phyloP scores from a whole-genome alignment of 2,888 invertebrate species.

The Dascillus cervinus region DNA sequence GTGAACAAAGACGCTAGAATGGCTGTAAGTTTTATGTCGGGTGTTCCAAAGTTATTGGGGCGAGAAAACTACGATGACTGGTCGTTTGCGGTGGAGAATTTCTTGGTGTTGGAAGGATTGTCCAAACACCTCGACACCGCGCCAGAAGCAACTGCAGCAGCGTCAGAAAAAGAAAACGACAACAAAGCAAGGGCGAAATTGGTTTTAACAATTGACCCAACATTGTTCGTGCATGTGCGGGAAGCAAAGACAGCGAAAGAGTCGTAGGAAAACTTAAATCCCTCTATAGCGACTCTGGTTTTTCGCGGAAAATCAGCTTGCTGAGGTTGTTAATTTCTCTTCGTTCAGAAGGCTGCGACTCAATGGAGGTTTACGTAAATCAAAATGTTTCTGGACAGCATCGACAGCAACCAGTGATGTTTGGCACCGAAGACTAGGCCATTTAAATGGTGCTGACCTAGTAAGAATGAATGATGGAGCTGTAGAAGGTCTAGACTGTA shows the following conservation, averaged over 20 bases:
- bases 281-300: constrained; percentile 26
- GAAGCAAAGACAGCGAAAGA: constrained; percentile 9
- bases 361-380: constrained; percentile 25
- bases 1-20: constrained; percentile 4
- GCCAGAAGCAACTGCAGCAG: constrained; percentile 8
- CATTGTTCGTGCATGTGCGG: constrained; percentile 22
- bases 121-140: constrained; percentile 12
- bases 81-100: constrained; percentile 19
- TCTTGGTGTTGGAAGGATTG: constrained; percentile 17
- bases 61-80: constrained; percentile 23
- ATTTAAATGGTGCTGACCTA: constrained; percentile 8
- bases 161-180: constrained; percentile 6
- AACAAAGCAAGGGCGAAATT: constrained; percentile 22
- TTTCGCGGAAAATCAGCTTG: constrained; percentile 23
- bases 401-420: background rate
- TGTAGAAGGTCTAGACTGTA: constrained; percentile 4
- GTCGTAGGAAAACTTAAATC: constrained; percentile 21
- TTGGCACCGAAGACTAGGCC: constrained; percentile 12
- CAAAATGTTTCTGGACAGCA: too few species aligned
- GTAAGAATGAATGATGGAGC: constrained; percentile 3
- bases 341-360: constrained; percentile 22
- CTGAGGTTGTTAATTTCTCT: constrained; percentile 22
- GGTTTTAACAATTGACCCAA: constrained; percentile 23
- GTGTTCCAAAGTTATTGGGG: constrained; percentile 14
- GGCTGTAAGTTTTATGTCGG: constrained; percentile 9